These are phyloP conservation scores for Zoanthus solanderi DNA, from an alignment of 92 coral and sea anemone genomes.

Conservation along the genomic window DNA sequence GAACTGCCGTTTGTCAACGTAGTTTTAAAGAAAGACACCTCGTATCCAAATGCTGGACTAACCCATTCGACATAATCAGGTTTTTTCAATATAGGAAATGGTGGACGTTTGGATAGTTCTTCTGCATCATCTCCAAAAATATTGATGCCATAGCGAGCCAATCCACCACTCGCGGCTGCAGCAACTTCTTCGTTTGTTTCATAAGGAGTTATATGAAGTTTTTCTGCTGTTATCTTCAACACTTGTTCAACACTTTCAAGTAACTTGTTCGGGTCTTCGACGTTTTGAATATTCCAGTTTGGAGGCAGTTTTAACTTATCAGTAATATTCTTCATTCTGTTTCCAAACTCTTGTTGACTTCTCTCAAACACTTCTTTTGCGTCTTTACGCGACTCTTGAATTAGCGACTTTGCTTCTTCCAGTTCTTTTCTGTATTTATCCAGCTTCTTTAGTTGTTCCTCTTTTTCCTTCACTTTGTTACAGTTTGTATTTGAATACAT, in stretches of 20 bases:
- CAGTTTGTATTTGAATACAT: conserved; percentile 8
- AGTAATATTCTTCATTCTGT: conserved; percentile 8
- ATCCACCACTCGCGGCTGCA: conserved; percentile 33
- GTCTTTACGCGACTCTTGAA: conserved; percentile 1
- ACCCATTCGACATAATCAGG: conserved; percentile 39
- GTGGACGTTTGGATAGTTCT: conserved; percentile 31
- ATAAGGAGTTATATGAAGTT: not conserved
- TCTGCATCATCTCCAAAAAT: not conserved
- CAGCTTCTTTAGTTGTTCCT: not conserved
- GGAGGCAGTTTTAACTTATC: conserved; percentile 2
- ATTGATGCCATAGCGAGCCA: conserved; percentile 5
- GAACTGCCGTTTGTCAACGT: conserved; percentile 3
- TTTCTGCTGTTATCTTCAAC: conserved; percentile 21
- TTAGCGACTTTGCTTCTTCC: conserved; percentile 10
- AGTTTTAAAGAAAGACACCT: conserved; percentile 10
- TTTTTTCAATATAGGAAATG: conserved; percentile 26
- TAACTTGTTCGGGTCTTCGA: conserved; percentile 16
- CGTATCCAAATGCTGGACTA: conserved; percentile 10
- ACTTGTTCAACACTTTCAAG: conserved; percentile 5
- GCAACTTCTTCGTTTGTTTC: conserved; percentile 32
- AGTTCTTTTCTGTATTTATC: not conserved
- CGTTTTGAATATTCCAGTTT: not conserved
- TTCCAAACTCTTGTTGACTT: not conserved
- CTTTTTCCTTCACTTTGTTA: not conserved
- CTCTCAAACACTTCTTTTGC: not conserved